Base-by-base conservation (phyloP, 2,888 invertebrate species). In the Timandra comae region DNA sequence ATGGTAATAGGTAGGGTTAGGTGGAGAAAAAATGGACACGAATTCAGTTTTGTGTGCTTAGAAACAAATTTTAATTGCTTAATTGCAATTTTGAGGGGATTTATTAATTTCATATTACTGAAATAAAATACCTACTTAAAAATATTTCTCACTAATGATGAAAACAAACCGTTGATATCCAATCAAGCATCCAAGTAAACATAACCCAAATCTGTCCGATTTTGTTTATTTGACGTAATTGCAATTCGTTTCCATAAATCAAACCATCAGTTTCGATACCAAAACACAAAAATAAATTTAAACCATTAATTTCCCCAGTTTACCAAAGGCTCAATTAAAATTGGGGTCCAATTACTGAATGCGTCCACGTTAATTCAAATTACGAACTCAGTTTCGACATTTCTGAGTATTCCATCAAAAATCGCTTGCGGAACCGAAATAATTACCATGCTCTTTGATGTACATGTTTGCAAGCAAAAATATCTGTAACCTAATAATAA, bases 321-420 rank as follows among this genome's bases (percentile, higher is more conserved):
- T 16, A 37, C 27, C 35, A 22, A 34, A 35, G 29, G 25, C 30
- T 38, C 35, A 33, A 38, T 53, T 30, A 29, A 35, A 37, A 31
- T 39, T 26, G 36, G 29, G 43, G 25, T 27, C 46, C 35, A 42
- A 46, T 42, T 38, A 33, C 32, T 7, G 27, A 36, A 42, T 36
- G 29, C 32, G 26, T 43, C 35, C 29, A 28, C 35, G 33, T 38
- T 33, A 46, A 42, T 43, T 40, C 29, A 43, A 35, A 36, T 36
- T 38, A 28, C 7, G 20, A 2, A 12, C 24, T 11, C 38, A 37
- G 33, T 33, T 44, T 41, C 28, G 33, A 32, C 30, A 13, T 38
- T 38, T 27, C 22, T 24, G 29, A 28, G 24, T 32, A 21, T 33
- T 25, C 23, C 21, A 21, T 25, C 24, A 30, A 36, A 16, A 29